Evolutionary conservation across 2,888 invertebrate species (phyloP), one percentile per base, ranked within the genome.

Genomic region (Seira musarum): DNA sequence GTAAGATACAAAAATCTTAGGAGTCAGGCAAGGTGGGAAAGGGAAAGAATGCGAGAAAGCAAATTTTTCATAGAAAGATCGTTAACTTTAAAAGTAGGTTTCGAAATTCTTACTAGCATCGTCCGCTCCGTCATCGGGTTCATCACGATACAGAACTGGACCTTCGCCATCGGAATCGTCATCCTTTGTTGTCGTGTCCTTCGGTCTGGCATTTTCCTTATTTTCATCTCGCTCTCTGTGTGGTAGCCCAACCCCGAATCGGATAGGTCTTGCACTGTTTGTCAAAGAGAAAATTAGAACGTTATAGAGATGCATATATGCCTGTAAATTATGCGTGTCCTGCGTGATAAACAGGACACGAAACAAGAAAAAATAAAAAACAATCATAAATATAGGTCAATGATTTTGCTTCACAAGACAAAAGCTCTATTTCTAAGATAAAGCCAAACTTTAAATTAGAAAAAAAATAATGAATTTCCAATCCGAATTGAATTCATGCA

Each of bases 171-270:
- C 91, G 84, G 90, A 91, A 64, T 92, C 91, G 87, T 93, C 93
- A 69, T 88, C 87, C 72, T 87, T 87, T 64, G 85, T 84, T 5
- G 82, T 70, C 6, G 83, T 83, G 64, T 84, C 87, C 60, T 86
- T 84, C 65, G 87, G 85, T 78, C 80, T 81, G 15, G 85, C 75
- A 76, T 86, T 87, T 95, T 85, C 85, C 72, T 86, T 85, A 75
- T 88, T 88, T 90, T 96, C 96, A 90, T 96, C 96, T 90, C 96
- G 95, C 89, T 96, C 96, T 88, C 93, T 89, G 63, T 94, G 93
- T 89, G 93, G 93, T 88, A 94, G 90, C 82, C 92, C 91, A 85
- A 93, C 90, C 84, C 92, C 93, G 88, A 93, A 93, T 89, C 95
- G 93, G 88, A 94, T 94, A 84, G 95, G 94, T 89, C 95, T 94